Evolutionary conservation across 2,113 vertebrate genomes (phyloP).

Genomic region (Regulus satrapa): DNA sequence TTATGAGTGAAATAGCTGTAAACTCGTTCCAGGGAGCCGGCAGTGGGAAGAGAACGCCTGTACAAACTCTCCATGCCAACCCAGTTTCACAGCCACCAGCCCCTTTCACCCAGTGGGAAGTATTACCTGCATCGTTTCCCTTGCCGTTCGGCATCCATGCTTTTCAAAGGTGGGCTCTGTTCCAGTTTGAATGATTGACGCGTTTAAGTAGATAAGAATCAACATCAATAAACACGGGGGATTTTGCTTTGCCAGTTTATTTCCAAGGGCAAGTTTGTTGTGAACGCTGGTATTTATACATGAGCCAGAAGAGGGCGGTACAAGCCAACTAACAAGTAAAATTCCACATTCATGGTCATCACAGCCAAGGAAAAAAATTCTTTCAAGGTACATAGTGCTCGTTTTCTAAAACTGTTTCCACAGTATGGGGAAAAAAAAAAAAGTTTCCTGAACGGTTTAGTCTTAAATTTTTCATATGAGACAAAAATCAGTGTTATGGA

Average conservation of each 20-base stretch:
- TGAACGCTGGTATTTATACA: not conserved
- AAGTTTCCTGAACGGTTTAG: not conserved
- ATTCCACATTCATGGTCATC: fast-evolving
- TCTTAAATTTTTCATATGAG: not conserved
- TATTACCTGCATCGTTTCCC: not conserved
- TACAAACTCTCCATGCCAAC: fast-evolving
- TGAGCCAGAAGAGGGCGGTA: conserved; percentile 8
- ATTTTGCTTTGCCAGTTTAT: fast-evolving
- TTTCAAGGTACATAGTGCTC: not conserved
- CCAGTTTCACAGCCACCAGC: fast-evolving
- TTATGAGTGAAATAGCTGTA: not conserved
- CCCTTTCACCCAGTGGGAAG: not conserved
- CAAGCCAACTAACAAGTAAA: conserved; percentile 27
- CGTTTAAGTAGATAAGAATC: not conserved
- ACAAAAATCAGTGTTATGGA: not conserved
- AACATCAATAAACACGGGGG: fast-evolving
- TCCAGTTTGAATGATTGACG: not conserved
- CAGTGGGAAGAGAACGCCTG: fast-evolving
- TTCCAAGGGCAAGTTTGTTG: not conserved
- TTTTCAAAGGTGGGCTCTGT: not conserved
- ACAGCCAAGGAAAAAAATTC: not conserved
- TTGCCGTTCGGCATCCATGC: not conserved
- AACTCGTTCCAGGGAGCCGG: not conserved
- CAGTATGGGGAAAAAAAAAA: not conserved
- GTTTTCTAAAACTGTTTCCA: not conserved